Conservation (phyloP, 2,888 invertebrate species). For the Drosophila subsilvestris region DNA sequence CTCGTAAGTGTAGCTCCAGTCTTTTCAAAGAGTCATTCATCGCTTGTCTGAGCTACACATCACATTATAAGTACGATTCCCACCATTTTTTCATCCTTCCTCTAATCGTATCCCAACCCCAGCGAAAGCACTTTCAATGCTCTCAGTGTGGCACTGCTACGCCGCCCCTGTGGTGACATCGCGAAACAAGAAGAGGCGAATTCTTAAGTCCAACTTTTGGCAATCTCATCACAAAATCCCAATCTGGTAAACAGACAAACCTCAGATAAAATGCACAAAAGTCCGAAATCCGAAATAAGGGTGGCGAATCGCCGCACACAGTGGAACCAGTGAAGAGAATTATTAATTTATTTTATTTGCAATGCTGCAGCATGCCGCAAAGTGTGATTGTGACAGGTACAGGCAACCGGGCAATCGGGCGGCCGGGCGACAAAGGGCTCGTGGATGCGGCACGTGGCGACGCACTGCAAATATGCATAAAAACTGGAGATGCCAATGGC, state of each 20-base stretch:
- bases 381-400: slow-evolving; percentile 82
- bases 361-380: slow-evolving; percentile 76
- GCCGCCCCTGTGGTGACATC: slow-evolving; percentile 34
- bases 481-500: slow-evolving; percentile 71
- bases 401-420: slow-evolving; percentile 8
- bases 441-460: slow-evolving; percentile 65
- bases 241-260: slow-evolving; percentile 66
- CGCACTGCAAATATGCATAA: slow-evolving; percentile 75
- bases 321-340: slow-evolving; percentile 39
- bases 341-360: slow-evolving; percentile 81
- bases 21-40: background rate
- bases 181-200: slow-evolving; percentile 22
- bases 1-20: too few species aligned
- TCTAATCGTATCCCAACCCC: slow-evolving; percentile 7
- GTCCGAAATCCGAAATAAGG: slow-evolving; percentile 16
- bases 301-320: slow-evolving; percentile 4
- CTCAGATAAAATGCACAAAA: slow-evolving; percentile 58
- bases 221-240: slow-evolving; percentile 68
- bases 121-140: slow-evolving; percentile 47
- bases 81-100: too few species aligned
- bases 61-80: too few species aligned
- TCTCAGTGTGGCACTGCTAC: slow-evolving; percentile 22
- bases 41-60: too few species aligned
- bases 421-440: slow-evolving; percentile 16
- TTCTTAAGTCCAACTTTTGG: slow-evolving; percentile 51